Base-by-base conservation (phyloP, 2,888 invertebrate species). In the Eustalomyia histrio region DNA sequence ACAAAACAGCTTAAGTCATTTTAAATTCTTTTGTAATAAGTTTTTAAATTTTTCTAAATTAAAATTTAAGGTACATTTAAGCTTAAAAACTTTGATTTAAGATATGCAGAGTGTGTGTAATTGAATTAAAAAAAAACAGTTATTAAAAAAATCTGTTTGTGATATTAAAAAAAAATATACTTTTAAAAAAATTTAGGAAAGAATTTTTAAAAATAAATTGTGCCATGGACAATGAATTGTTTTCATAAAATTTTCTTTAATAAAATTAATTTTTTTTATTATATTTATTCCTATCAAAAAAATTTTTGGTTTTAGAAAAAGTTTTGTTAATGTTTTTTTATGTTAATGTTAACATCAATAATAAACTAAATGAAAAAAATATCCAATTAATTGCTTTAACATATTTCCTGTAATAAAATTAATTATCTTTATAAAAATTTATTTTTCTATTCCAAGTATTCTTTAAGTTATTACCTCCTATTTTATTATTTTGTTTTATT, bases 341-440 rank as follows among this genome's bases (percentile, higher is more conserved):
- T n/a, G n/a, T n/a, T 58, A 61, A 65, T 17, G 47, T 61, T 75
- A 83, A 83, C 80, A 80, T 72, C 72, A 72, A 82, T 73, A 72
- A 65, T 72, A 73, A 79, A 82, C 75, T 60, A 60, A 79, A 68
- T 57, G 35, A 68, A 75, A 71, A 65, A 33, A 71, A 71, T 73
- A 71, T 50, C 16, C 53, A 60, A 67, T 71, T 52, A 81, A 78
- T 78, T 78, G 74, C 74, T 78, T 67, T 81, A 53, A 76, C 67
- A 43, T 10, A 50, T 76, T 67, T 29, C 18, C 58, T 73, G 17
- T 9, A 69, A 60, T 39, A 50, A 29, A 43, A 52, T 35, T 14
- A 21, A 39, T 52, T 29, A 14, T 53, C 10, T 50, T 60, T 35
- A 18, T 16, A 39, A 39, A 61, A 14, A 14, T 17, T 53, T 53